A percentile compares a stretch with the other conserved stretches of the same genome.
phyloP scores from a whole-genome alignment of 1,140 invertebrate genomes.

The Caenorhabditis briggsae region DNA sequence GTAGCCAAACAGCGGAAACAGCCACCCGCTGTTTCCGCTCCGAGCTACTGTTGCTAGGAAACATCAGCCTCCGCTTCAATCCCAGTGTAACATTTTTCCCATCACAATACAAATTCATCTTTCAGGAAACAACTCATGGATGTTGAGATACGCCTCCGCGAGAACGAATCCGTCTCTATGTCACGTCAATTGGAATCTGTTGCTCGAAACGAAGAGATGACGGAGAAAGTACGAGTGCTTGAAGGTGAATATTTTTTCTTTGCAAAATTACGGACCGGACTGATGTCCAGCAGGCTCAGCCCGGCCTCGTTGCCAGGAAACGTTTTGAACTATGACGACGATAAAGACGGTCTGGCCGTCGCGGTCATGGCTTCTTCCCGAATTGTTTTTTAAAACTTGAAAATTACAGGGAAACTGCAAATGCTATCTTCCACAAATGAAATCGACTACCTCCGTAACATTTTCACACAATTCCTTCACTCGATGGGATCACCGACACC shows the following conservation, averaged over 20 bases:
- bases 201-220: constrained; percentile 29
- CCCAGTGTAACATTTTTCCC: too few species aligned
- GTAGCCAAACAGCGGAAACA: too few species aligned
- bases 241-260: too few species aligned
- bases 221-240: constrained; percentile 6
- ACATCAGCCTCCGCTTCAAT: too few species aligned
- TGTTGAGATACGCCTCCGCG: constrained; percentile 33
- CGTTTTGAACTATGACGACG: too few species aligned
- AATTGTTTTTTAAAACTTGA: neutral
- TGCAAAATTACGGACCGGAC: too few species aligned
- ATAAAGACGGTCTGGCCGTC: too few species aligned
- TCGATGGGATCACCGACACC: constrained; percentile 47
- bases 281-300: too few species aligned
- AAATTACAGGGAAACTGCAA: constrained; percentile 24
- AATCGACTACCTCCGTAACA: constrained; percentile 52
- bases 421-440: constrained; percentile 18
- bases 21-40: too few species aligned
- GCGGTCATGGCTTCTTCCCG: neutral
- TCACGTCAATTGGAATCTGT: constrained; percentile 27
- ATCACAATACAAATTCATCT: neutral
- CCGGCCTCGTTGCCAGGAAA: too few species aligned
- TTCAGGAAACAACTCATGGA: constrained; percentile 36
- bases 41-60: too few species aligned
- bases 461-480: constrained; percentile 37
- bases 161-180: constrained; percentile 25